Conservation (phyloP, 2,113 vertebrate genomes). For the Sylvilagus bachmani region DNA sequence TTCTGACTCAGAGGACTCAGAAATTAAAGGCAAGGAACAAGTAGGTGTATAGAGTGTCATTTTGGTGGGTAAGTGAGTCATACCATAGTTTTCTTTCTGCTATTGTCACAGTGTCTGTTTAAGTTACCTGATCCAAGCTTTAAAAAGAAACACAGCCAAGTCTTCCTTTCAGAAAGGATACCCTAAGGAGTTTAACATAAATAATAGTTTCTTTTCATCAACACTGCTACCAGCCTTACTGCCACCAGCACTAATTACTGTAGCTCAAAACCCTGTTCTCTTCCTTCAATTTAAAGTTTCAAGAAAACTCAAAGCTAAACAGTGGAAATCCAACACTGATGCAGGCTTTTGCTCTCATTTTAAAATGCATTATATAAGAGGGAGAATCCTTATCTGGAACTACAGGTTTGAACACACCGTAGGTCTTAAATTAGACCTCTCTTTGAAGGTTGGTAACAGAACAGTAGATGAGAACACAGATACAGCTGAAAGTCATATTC, state of each 20-base stretch:
- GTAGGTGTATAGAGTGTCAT: constrained; percentile 73
- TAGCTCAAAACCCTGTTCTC: background rate
- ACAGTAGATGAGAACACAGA: constrained; percentile 68
- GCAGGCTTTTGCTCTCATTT: constrained; percentile 43
- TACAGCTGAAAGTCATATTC: constrained; percentile 46
- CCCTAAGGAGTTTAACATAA: constrained; percentile 64
- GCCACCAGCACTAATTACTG: constrained; percentile 64
- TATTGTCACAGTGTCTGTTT: constrained; percentile 60
- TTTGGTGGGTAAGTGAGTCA: constrained; percentile 70
- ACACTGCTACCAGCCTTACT: constrained; percentile 50
- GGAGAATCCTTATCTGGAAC: constrained; percentile 79
- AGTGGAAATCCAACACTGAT: constrained; percentile 54
- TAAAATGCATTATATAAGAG: constrained; percentile 69
- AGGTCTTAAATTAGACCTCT: constrained; percentile 73
- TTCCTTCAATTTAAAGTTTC: constrained; percentile 61
- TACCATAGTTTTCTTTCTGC: constrained; percentile 52
- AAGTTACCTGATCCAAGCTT: constrained; percentile 74
- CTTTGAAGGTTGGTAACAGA: constrained; percentile 74
- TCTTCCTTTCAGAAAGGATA: constrained; percentile 63
- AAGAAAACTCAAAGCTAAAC: constrained; percentile 44
- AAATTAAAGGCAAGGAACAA: constrained; percentile 70
- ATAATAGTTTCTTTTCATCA: constrained; percentile 72
- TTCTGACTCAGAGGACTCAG: constrained; percentile 65
- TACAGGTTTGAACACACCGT: constrained; percentile 63
- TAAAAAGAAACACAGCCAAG: constrained; percentile 72